A percentile compares a stretch with the other conserved stretches of the same genome.
Evolutionary conservation across 2,888 invertebrate genomes (phyloP).

Genomic region (Blastobasis adustella): DNA sequence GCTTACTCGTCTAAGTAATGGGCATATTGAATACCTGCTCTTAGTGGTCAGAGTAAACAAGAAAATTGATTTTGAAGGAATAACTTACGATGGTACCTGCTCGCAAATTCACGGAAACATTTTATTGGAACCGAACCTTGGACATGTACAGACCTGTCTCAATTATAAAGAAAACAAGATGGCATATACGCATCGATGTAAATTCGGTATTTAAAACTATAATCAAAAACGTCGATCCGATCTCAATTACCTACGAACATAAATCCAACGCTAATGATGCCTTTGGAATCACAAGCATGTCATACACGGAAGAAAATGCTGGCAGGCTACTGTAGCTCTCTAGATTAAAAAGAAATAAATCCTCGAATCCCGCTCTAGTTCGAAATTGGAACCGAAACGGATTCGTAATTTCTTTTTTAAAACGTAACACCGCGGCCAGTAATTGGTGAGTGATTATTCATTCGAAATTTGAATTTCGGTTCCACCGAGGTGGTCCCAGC

Average conservation of each 20-base stretch:
- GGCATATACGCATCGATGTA: neutral
- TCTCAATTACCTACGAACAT: too few species aligned
- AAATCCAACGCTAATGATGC: too few species aligned
- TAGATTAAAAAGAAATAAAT: neutral
- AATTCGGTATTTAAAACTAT: neutral
- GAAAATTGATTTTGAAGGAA: conserved; percentile 68
- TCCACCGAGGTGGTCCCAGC: conserved; percentile 34
- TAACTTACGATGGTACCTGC: conserved; percentile 40
- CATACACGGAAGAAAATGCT: too few species aligned
- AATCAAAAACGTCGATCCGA: neutral
- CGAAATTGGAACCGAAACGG: neutral
- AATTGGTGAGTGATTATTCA: conserved; percentile 31
- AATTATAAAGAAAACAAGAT: conserved; percentile 4
- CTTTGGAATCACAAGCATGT: too few species aligned
- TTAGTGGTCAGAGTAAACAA: conserved; percentile 61
- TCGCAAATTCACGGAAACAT: conserved; percentile 52
- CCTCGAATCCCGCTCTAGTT: neutral
- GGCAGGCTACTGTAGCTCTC: neutral
- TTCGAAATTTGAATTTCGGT: conserved; percentile 29
- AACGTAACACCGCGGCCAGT: conserved; percentile 21
- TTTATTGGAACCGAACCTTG: conserved; percentile 35
- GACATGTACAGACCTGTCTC: conserved; percentile 14
- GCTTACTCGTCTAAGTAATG: conserved; percentile 42
- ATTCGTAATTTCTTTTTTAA: conserved; percentile 20
- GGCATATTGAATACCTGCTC: conserved; percentile 40